Conservation (phyloP, 1,140 invertebrate genomes). For the Drosophila chauvacae region DNA sequence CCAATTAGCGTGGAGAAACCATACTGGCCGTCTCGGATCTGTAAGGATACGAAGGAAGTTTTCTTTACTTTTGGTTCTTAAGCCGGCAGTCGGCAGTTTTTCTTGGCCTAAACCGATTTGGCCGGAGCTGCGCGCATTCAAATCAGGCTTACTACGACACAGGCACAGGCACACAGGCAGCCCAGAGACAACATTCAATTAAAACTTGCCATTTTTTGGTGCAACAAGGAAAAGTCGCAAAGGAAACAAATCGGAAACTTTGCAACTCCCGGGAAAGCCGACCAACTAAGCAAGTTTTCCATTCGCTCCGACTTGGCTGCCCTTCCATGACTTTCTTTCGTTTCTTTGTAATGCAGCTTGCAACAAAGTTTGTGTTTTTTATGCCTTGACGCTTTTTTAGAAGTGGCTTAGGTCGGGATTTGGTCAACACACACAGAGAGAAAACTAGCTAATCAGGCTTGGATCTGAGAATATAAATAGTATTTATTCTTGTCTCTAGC, state of each 20-base stretch:
- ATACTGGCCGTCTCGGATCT: constrained; percentile 91
- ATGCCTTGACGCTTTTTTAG: constrained; percentile 20
- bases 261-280: constrained; percentile 18
- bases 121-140: constrained; percentile 13
- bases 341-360: constrained; percentile 9
- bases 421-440: constrained; percentile 1
- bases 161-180: neutral
- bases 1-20: constrained; percentile 91
- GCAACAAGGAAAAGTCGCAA: constrained; percentile 37
- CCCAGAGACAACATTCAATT: constrained; percentile 71
- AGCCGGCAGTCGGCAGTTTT: neutral
- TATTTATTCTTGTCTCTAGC: no score
- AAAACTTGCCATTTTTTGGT: constrained; percentile 61
- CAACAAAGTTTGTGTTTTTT: constrained; percentile 45
- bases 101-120: constrained; percentile 26
- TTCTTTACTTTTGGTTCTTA: neutral
- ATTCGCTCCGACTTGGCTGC: neutral
- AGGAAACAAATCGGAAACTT: constrained; percentile 63
- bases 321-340: neutral
- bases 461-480: no score
- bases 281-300: constrained; percentile 46
- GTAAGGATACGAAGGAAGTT: neutral
- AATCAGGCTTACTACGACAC: constrained; percentile 39
- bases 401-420: constrained; percentile 24
- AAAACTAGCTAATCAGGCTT: neutral